Conservation (phyloP, 64 coral and sea anemone genomes). For the Catalaphyllia jardinei region DNA sequence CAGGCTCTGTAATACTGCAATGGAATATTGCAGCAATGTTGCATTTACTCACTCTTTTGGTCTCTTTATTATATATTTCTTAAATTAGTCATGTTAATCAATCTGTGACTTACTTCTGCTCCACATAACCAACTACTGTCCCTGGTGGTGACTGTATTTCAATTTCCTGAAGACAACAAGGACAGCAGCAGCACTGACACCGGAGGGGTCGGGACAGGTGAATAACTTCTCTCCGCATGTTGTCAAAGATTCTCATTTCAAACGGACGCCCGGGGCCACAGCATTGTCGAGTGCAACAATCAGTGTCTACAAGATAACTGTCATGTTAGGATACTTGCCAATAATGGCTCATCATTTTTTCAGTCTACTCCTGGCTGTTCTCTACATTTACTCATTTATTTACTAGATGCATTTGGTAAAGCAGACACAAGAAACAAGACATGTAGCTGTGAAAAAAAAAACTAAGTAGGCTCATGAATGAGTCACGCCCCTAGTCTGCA, state of each 20-base stretch:
- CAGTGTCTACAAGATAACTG: conserved; percentile 64
- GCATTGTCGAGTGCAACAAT: conserved; percentile 85
- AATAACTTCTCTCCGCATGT: conserved; percentile 83
- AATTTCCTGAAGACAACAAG: conserved; percentile 83
- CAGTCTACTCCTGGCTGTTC: too few species aligned
- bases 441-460: too few species aligned
- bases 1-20: too few species aligned
- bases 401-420: too few species aligned
- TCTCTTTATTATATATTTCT: background rate
- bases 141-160: conserved; percentile 89
- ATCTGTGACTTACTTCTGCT: conserved; percentile 69
- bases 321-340: background rate
- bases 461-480: too few species aligned
- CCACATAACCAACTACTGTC: conserved; percentile 82
- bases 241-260: conserved; percentile 89
- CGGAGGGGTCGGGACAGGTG: conserved; percentile 80
- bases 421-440: too few species aligned
- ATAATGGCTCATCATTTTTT: background rate
- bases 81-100: background rate
- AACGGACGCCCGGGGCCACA: conserved; percentile 93
- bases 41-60: too few species aligned
- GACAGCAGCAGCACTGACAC: conserved; percentile 83
- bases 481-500: too few species aligned
- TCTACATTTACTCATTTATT: too few species aligned
- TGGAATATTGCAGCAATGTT: too few species aligned